Percentiles rank a stretch among this genome's conserved stretches.
These are phyloP conservation scores for Neosalanx taihuensis DNA, from an alignment of 2,797 vertebrate genomes.

Conservation along the genomic window DNA sequence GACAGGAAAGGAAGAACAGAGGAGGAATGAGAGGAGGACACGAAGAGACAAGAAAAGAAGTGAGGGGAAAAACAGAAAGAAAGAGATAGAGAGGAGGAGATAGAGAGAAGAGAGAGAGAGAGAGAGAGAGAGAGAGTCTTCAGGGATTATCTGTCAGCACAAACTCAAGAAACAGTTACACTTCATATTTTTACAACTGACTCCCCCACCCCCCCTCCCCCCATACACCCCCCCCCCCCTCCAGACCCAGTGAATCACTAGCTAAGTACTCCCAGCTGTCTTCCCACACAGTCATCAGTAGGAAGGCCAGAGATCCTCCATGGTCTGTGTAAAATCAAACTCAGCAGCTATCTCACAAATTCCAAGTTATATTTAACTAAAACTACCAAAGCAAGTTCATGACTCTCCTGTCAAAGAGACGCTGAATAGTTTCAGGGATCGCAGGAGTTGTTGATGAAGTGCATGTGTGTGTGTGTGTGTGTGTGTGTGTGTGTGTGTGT, in stretches of 20 bases:
- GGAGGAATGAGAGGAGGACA: background rate
- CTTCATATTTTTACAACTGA: conserved; percentile 57
- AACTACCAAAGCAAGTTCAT: conserved; percentile 19
- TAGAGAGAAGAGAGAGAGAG: conserved; percentile 7
- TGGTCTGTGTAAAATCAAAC: conserved; percentile 53
- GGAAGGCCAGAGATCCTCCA: conserved; percentile 74
- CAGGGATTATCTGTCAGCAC: conserved; percentile 73
- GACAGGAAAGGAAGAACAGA: background rate
- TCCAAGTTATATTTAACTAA: conserved; percentile 18
- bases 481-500: background rate
- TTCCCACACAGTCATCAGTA: conserved; percentile 27
- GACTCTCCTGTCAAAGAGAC: conserved; percentile 26
- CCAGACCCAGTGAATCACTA: conserved; percentile 42
- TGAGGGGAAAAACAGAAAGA: conserved; percentile 22
- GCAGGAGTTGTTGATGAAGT: conserved; percentile 21
- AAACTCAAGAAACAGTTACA: conserved; percentile 72
- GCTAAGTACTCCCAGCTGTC: conserved; percentile 76
- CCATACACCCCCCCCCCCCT: conserved; percentile 12
- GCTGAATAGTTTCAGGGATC: conserved; percentile 25
- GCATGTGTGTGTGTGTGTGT: background rate
- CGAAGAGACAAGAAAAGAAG: background rate
- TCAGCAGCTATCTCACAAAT: conserved; percentile 45
- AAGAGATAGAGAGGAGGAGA: background rate
- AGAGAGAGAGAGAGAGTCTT: conserved; percentile 60
- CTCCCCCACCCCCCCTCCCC: conserved; percentile 4